These are phyloP conservation scores for Dynastes grantii DNA, from an alignment of 2,888 invertebrate species.

Conservation along the genomic window DNA sequence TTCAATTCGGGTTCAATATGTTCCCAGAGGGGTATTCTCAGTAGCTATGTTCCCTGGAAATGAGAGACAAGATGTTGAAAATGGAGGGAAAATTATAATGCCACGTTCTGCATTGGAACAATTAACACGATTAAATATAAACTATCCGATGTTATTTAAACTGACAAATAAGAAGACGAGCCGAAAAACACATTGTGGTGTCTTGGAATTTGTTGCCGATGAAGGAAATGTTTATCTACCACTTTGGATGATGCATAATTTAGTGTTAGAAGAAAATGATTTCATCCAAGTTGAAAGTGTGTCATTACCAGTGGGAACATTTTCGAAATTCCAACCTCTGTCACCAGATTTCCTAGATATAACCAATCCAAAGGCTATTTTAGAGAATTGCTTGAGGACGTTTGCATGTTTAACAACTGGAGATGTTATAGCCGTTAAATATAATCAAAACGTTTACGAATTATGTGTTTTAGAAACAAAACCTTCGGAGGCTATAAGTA, in stretches of 20 bases:
- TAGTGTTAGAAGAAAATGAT: constrained; percentile 91
- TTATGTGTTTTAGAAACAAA: constrained; percentile 96
- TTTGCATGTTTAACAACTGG: constrained; percentile 98
- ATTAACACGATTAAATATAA: constrained; percentile 93
- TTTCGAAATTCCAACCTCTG: constrained; percentile 97
- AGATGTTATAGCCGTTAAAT: constrained; percentile 97
- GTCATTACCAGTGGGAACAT: constrained; percentile 94
- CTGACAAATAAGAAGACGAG: constrained; percentile 89
- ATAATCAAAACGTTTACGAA: constrained; percentile 97
- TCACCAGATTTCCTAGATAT: constrained; percentile 97
- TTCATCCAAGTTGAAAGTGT: constrained; percentile 92
- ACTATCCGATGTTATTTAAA: constrained; percentile 99
- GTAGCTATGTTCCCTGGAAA: constrained; percentile 96
- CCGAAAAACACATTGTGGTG: constrained; percentile 94
- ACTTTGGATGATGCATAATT: constrained; percentile 99
- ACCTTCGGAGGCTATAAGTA: constrained; percentile 95
- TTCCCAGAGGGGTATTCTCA: constrained; percentile 93
- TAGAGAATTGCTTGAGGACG: constrained; percentile 93
- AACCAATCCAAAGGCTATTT: constrained; percentile 95
- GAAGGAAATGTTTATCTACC: constrained; percentile 98
- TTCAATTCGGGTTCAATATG: constrained; percentile 91
- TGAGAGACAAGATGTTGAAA: constrained; percentile 94
- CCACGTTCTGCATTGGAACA: constrained; percentile 96
- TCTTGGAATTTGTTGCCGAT: constrained; percentile 98
- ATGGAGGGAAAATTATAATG: constrained; percentile 99